These are phyloP conservation scores for Thomomys bottae DNA, from an alignment of 2,113 vertebrate genomes.

Conservation along the genomic window DNA sequence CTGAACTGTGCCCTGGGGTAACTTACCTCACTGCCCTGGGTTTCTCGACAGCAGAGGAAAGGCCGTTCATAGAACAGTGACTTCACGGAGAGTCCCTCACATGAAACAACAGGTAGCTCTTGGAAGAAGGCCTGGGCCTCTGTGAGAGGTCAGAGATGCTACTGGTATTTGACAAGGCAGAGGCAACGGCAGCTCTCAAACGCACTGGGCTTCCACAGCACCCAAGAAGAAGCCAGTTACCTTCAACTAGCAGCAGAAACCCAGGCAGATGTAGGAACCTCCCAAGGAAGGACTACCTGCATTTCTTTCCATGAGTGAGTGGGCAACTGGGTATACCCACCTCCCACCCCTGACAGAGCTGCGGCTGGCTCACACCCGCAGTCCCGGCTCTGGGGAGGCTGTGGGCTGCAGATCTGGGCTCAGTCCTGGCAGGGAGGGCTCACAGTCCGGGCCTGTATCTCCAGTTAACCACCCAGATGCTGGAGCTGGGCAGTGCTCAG, in stretches of 20 bases:
- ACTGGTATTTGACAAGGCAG: neutral
- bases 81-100: accelerated
- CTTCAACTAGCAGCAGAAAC: neutral
- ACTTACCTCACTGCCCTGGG: neutral
- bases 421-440: too few relatives aligned
- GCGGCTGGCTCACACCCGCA: too few relatives aligned
- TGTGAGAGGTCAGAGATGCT: too few relatives aligned
- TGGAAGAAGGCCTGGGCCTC: neutral
- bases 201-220: neutral
- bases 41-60: neutral
- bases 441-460: too few relatives aligned
- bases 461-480: too few relatives aligned
- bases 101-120: accelerated
- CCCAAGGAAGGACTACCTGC: accelerated
- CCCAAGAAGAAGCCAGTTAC: neutral
- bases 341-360: too few relatives aligned
- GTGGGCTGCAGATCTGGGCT: too few relatives aligned
- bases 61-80: neutral
- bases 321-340: too few relatives aligned
- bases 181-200: neutral
- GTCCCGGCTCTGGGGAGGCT: too few relatives aligned
- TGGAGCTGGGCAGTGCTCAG: too few relatives aligned
- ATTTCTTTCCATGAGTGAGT: neutral
- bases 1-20: neutral
- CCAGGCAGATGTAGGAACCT: neutral